These are phyloP conservation scores for Drosophila limbata DNA, from an alignment of 2,888 invertebrate species.

Conservation along the genomic window DNA sequence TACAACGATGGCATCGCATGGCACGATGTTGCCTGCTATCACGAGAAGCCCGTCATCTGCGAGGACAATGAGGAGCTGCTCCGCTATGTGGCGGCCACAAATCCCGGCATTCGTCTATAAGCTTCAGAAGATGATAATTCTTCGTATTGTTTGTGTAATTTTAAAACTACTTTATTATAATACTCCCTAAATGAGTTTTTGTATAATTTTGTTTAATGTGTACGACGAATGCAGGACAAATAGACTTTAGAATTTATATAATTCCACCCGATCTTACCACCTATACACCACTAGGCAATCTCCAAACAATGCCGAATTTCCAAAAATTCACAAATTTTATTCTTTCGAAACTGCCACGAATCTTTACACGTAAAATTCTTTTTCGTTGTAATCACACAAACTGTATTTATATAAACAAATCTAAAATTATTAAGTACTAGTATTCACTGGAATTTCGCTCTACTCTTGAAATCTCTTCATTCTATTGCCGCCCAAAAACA, in stretches of 20 bases:
- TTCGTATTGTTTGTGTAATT: constrained; percentile 78
- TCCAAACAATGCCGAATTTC: constrained; percentile 25
- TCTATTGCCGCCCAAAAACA: constrained; percentile 46
- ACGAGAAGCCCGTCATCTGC: constrained; percentile 96
- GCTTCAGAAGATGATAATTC: constrained; percentile 37
- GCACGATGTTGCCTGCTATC: constrained; percentile 97
- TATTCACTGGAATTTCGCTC: constrained; percentile 41
- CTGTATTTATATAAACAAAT: constrained; percentile 66
- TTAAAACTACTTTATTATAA: constrained; percentile 78
- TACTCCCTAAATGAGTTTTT: constrained; percentile 79
- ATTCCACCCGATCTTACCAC: constrained; percentile 70
- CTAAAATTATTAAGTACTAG: constrained; percentile 66
- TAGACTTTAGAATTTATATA: constrained; percentile 85
- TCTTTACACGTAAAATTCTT: constrained; percentile 42
- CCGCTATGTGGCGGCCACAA: constrained; percentile 93
- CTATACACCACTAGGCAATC: constrained; percentile 36
- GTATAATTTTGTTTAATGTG: constrained; percentile 79
- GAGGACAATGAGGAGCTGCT: constrained; percentile 95
- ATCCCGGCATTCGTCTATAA: constrained; percentile 93
- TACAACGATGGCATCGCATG: constrained; percentile 97
- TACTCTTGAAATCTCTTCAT: constrained; percentile 62
- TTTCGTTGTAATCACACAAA: constrained; percentile 41
- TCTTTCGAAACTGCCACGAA: constrained; percentile 71
- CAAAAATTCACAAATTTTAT: constrained; percentile 35
- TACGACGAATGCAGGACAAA: constrained; percentile 81